phyloP scores from a whole-genome alignment of 2,797 vertebrate species.

The Sciurus carolinensis region DNA sequence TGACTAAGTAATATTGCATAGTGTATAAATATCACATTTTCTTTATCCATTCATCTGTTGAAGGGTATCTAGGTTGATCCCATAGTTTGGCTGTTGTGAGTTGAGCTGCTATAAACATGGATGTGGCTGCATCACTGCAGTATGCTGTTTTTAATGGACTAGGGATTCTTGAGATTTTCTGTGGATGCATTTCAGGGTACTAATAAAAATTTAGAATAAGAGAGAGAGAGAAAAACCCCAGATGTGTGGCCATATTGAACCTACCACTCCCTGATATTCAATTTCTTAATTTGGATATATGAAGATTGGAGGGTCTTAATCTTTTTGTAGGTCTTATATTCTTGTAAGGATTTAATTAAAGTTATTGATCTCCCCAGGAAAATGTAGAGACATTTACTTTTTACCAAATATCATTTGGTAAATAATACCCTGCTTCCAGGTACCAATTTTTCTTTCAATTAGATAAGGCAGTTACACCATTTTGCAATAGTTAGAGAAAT shows the following conservation, averaged over 20 bases:
- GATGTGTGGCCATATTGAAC: not conserved
- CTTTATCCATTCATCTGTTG: too few species aligned
- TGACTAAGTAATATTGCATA: too few species aligned
- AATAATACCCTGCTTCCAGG: not conserved
- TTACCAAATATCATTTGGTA: not conserved
- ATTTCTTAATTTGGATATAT: not conserved
- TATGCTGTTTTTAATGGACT: not conserved
- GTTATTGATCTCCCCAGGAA: not conserved
- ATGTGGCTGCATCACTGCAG: too few species aligned
- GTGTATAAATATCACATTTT: too few species aligned
- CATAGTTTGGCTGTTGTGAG: too few species aligned
- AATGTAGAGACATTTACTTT: slow-evolving; percentile 6
- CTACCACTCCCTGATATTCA: not conserved
- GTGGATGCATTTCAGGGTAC: not conserved
- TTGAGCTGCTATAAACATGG: too few species aligned
- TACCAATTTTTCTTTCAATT: slow-evolving; percentile 18
- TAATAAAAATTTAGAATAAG: slow-evolving; percentile 17
- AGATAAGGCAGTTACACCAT: not conserved
- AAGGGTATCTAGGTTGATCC: too few species aligned
- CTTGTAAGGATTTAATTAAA: slow-evolving; percentile 13
- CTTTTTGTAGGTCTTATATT: not conserved
- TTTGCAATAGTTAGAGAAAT: not conserved
- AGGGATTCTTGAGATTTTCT: not conserved
- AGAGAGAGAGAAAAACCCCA: not conserved
- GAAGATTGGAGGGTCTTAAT: not conserved